Percentiles rank a stretch among this genome's conserved stretches.
phyloP scores from a whole-genome alignment of 2,888 invertebrate genomes.

The Melanotus villosus region DNA sequence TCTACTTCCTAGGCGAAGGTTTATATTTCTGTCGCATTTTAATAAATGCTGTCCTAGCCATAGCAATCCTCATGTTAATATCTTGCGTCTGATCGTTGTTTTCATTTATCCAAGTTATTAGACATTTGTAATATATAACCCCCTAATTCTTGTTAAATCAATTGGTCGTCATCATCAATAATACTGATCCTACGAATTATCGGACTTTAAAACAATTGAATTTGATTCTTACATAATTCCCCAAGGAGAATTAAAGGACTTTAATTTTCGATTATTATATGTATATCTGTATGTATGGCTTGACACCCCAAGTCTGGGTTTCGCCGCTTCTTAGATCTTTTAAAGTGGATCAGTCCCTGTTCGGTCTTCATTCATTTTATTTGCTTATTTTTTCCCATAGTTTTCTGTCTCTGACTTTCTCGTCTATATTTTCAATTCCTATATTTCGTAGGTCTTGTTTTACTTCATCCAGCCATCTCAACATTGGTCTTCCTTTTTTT shows the following conservation, averaged over 20 bases:
- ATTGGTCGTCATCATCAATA: constrained; percentile 13
- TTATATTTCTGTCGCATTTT: too few species aligned
- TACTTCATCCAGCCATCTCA: not conserved
- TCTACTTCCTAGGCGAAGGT: too few species aligned
- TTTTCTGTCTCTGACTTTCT: constrained; percentile 3
- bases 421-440: not conserved
- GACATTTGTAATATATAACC: too few species aligned
- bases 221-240: too few species aligned
- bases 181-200: constrained; percentile 79
- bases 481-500: not conserved
- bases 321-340: constrained; percentile 7
- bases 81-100: too few species aligned
- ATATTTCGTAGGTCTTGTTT: not conserved
- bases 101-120: too few species aligned
- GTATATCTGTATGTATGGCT: not conserved
- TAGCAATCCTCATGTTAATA: too few species aligned
- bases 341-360: constrained; percentile 1
- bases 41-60: too few species aligned
- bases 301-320: not conserved
- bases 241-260: too few species aligned
- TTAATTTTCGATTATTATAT: too few species aligned
- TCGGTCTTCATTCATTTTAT: not conserved
- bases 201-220: constrained; percentile 73
- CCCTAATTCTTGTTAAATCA: not conserved
- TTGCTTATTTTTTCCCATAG: not conserved